phyloP scores from a whole-genome alignment of 64 coral and sea anemone genomes.

The Trachythela sp. region DNA sequence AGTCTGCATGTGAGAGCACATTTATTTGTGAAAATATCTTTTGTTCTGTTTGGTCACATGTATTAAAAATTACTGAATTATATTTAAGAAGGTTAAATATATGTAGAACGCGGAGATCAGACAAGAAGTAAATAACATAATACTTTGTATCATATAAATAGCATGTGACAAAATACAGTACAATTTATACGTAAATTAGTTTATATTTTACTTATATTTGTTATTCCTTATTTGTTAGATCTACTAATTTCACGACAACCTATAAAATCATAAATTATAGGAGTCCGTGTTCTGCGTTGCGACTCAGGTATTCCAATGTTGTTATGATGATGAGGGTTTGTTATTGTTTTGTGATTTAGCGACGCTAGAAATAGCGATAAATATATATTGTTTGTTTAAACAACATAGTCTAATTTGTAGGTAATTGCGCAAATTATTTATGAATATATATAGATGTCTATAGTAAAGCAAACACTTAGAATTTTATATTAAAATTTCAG shows the following conservation, averaged over 20 bases:
- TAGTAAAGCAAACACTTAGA: too few species aligned
- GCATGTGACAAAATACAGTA: too few species aligned
- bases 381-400: too few species aligned
- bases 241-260: background rate
- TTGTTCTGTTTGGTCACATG: background rate
- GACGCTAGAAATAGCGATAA: too few species aligned
- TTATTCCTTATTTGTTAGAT: background rate
- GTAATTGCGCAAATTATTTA: too few species aligned
- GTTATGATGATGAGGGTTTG: too few species aligned
- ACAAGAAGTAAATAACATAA: background rate
- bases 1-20: background rate
- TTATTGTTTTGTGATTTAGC: too few species aligned
- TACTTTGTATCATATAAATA: too few species aligned
- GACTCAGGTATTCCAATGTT: background rate
- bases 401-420: too few species aligned
- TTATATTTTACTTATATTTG: background rate
- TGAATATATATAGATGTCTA: too few species aligned
- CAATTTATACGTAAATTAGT: background rate
- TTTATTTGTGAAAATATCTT: background rate
- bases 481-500: too few species aligned
- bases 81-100: background rate
- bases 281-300: background rate
- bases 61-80: too few species aligned
- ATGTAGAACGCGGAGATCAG: background rate
- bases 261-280: background rate